Evolutionary conservation across 2,888 invertebrate genomes (phyloP).

Genomic region (Poecilobothrus nobilitatus): DNA sequence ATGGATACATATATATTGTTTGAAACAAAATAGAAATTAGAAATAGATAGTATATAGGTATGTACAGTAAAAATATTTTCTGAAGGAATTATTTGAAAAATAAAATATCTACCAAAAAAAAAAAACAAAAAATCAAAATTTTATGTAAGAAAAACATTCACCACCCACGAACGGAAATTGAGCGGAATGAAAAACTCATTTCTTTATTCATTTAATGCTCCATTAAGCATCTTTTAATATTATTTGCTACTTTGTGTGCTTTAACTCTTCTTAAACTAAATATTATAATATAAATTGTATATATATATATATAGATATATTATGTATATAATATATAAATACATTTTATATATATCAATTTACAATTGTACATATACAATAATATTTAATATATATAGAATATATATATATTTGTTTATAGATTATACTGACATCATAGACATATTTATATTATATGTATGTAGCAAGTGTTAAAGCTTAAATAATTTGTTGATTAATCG

Average conservation of each 20-base stretch:
- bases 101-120: background rate
- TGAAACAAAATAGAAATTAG: background rate
- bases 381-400: too few species aligned
- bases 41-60: background rate
- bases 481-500: constrained; percentile 40
- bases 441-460: too few species aligned
- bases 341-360: too few species aligned
- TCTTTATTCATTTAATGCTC: constrained; percentile 6
- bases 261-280: background rate
- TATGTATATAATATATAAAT: background rate
- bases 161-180: constrained; percentile 6
- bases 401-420: too few species aligned
- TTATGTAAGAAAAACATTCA: background rate
- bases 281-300: background rate
- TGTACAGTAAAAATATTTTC: too few species aligned
- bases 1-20: background rate
- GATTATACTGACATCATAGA: too few species aligned
- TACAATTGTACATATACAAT: too few species aligned
- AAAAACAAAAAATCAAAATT: too few species aligned
- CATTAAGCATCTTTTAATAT: constrained; percentile 1
- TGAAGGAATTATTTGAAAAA: background rate
- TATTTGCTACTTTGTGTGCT: background rate
- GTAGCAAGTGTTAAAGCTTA: background rate
- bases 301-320: background rate
- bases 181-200: constrained; percentile 6